These are phyloP conservation scores for Spodoptera picta DNA, from an alignment of 2,888 invertebrate species.

Conservation along the genomic window DNA sequence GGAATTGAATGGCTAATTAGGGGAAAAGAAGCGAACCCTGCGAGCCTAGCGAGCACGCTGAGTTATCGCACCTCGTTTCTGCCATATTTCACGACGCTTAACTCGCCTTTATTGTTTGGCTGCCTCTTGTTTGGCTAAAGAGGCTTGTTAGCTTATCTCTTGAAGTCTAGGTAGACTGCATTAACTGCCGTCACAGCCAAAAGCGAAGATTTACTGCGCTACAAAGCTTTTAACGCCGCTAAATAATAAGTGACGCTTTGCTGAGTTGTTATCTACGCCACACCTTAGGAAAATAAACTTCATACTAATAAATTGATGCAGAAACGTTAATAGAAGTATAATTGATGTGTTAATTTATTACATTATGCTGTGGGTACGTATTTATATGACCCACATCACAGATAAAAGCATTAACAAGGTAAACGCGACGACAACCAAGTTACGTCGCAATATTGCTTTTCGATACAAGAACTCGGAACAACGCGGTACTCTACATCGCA, in stretches of 20 bases:
- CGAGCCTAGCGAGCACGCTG: constrained; percentile 75
- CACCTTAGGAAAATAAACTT: constrained; percentile 31
- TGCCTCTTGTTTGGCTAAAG: constrained; percentile 85
- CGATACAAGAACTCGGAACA: constrained; percentile 61
- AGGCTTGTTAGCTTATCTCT: constrained; percentile 86
- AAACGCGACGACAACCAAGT: constrained; percentile 73
- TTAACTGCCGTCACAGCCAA: constrained; percentile 79
- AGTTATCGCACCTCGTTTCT: constrained; percentile 84
- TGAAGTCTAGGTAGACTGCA: constrained; percentile 82
- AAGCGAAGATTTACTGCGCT: constrained; percentile 75
- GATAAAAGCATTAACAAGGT: constrained; percentile 70
- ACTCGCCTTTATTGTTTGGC: constrained; percentile 84
- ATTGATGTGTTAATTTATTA: constrained; percentile 61
- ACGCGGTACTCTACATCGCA: constrained; percentile 65
- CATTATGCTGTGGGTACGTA: constrained; percentile 60
- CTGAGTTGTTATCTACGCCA: constrained; percentile 50
- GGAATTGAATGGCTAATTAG: constrained; percentile 89
- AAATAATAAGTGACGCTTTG: constrained; percentile 59
- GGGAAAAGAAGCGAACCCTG: constrained; percentile 85
- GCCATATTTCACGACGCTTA: constrained; percentile 86
- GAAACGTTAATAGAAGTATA: constrained; percentile 30
- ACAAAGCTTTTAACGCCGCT: constrained; percentile 69
- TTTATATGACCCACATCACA: constrained; percentile 65
- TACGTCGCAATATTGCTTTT: constrained; percentile 70
- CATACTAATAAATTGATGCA: constrained; percentile 36